phyloP scores from a whole-genome alignment of 2,797 vertebrate genomes.

The Hipposideros larvatus region DNA sequence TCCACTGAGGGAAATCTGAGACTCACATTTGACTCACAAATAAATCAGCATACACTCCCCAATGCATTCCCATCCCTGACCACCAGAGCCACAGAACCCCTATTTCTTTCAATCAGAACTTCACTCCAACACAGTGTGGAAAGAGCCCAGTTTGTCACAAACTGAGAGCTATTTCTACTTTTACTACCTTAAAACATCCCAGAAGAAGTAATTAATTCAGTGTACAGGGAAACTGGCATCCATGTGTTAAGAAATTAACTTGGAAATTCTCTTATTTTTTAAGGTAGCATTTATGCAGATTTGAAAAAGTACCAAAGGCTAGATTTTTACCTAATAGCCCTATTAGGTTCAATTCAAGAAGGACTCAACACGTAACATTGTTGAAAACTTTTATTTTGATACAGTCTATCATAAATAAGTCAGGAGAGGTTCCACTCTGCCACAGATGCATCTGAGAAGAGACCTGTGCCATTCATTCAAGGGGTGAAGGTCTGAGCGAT shows the following conservation, averaged over 20 bases:
- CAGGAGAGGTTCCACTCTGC: conserved; percentile 80
- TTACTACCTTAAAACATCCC: background rate
- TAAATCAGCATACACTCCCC: background rate
- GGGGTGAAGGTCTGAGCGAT: conserved; percentile 46
- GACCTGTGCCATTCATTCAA: conserved; percentile 73
- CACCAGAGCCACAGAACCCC: background rate
- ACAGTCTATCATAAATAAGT: conserved; percentile 84
- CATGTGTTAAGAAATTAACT: conserved; percentile 32
- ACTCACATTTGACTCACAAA: conserved; percentile 24
- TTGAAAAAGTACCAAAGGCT: conserved; percentile 39
- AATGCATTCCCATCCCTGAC: background rate
- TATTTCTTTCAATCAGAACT: background rate
- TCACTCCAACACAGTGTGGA: background rate
- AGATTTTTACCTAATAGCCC: conserved; percentile 51
- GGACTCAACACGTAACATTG: conserved; percentile 77
- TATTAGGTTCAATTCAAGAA: conserved; percentile 62
- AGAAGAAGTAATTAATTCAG: background rate
- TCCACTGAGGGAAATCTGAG: conserved; percentile 1
- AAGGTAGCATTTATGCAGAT: conserved; percentile 30
- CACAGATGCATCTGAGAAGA: conserved; percentile 80
- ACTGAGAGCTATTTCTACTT: background rate
- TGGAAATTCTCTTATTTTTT: conserved; percentile 27
- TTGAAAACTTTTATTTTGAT: conserved; percentile 89
- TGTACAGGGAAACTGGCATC: conserved; percentile 4
- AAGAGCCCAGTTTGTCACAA: background rate